Evolutionary conservation across 2,888 invertebrate genomes (phyloP).

Genomic region (Melolontha melolontha): DNA sequence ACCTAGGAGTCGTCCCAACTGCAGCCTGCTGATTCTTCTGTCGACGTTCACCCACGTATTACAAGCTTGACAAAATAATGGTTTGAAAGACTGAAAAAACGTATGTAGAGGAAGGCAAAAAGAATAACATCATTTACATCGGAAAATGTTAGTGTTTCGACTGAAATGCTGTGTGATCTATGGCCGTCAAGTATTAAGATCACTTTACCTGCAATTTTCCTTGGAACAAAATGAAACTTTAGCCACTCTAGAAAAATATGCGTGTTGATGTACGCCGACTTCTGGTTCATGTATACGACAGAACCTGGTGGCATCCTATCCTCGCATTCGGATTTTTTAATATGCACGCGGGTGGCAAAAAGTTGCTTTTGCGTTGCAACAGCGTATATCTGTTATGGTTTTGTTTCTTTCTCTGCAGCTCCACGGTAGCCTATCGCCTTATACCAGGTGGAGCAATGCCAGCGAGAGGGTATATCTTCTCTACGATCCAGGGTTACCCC

Average conservation of each 20-base stretch:
- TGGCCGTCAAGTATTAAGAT: not conserved
- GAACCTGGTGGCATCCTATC: slow-evolving; percentile 37
- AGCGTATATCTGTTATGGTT: slow-evolving; percentile 53
- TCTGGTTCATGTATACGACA: slow-evolving; percentile 18
- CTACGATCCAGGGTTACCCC: no score
- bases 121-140: not conserved
- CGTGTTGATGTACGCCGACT: slow-evolving; percentile 7
- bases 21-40: no score
- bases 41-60: no score
- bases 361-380: slow-evolving; percentile 57
- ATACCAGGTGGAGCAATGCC: no score
- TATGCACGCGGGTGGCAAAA: slow-evolving; percentile 53
- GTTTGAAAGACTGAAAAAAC: no score
- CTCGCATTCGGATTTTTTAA: slow-evolving; percentile 45
- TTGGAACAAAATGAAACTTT: not conserved
- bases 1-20: no score
- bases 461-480: no score
- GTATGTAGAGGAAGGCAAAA: not conserved
- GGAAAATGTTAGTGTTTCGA: not conserved
- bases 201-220: not conserved
- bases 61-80: no score
- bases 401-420: no score
- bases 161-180: not conserved
- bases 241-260: not conserved
- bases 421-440: no score